A percentile compares a stretch with the other conserved stretches of the same genome.
Evolutionary conservation across 2,797 vertebrate species (phyloP).

Genomic region (Ptychobarbus kaznakovi): DNA sequence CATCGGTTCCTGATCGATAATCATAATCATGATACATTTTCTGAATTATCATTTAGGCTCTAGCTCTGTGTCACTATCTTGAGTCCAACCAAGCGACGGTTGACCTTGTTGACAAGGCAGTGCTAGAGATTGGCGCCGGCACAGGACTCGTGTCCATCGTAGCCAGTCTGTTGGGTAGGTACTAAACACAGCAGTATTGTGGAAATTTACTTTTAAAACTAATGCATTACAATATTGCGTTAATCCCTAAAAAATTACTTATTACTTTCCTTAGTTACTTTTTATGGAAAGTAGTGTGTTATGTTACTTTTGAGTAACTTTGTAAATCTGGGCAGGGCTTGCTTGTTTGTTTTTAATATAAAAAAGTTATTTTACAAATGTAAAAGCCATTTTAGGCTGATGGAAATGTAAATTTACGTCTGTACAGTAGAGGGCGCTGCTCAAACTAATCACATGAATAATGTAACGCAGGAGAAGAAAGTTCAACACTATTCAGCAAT

Average conservation of each 20-base stretch:
- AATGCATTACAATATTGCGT: background rate
- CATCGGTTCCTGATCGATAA: background rate
- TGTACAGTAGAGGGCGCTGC: background rate
- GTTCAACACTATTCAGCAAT: too few species aligned
- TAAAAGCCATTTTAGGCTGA: background rate
- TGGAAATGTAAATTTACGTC: background rate
- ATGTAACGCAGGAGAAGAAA: too few species aligned
- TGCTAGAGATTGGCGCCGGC: constrained; percentile 92
- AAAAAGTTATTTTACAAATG: background rate
- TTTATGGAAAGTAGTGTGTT: background rate
- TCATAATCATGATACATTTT: background rate
- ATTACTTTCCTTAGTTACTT: background rate
- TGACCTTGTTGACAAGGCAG: constrained; percentile 78
- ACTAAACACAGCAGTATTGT: background rate
- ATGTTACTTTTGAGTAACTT: background rate
- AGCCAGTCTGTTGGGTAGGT: constrained; percentile 87
- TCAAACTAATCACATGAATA: too few species aligned
- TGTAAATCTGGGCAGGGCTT: background rate
- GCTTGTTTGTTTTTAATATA: background rate
- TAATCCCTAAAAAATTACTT: too few species aligned
- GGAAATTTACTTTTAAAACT: background rate
- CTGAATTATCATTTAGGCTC: constrained; percentile 74
- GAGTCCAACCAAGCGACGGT: constrained; percentile 83
- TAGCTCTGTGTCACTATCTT: constrained; percentile 87
- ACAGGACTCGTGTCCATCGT: constrained; percentile 91